Evolutionary conservation across 2,888 invertebrate genomes (phyloP), one percentile per base, ranked within the genome.

Genomic region (Eristalis pertinax): DNA sequence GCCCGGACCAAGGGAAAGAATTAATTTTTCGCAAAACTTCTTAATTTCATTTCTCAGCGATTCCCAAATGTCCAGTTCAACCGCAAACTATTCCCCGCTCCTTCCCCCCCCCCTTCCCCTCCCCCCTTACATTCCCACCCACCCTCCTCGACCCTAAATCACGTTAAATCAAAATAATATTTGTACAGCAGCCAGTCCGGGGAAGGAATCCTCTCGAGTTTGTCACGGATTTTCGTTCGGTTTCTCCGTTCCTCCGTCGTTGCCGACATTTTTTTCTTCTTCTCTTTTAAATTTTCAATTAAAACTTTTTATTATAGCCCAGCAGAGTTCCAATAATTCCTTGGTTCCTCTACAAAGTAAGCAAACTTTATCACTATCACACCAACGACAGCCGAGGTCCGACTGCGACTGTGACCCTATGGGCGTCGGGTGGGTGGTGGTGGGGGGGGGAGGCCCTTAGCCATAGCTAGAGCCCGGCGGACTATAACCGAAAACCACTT

Each of bases 241-340:
- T 32, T 32, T 32, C 32, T 32, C 8, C 60, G 13, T 26, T 60
- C 15, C 5, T n/a, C 26, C 22, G 7, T 22, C 63, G 4, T 58
- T 63, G 11, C 58, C 13, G 58, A 24, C 62, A 38, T 26, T 29
- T 38, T 26, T 63, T 64, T 72, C 70, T 62, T 70, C 13, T 41
- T 80, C 24, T 65, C 50, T 72, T 62, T 78, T 78, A 62, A 84
- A 80, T 84, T 87, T 87, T 87, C 87, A 87, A 87, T 87, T 87
- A 87, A 87, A 87, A 87, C 76, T 87, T 87, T 87, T 84, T 84
- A 84, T 84, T 84, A 73, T 69, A 87, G 76, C 87, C 84, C 73
- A 76, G 76, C 64, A 84, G 80, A 84, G 76, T 80, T 80, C 56
- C 79, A 87, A 86, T 84, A 84, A 87, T 84, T 87, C 79, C 65